Base-by-base conservation (phyloP, 1,140 invertebrate species). In the Protaetia brevitarsis region DNA sequence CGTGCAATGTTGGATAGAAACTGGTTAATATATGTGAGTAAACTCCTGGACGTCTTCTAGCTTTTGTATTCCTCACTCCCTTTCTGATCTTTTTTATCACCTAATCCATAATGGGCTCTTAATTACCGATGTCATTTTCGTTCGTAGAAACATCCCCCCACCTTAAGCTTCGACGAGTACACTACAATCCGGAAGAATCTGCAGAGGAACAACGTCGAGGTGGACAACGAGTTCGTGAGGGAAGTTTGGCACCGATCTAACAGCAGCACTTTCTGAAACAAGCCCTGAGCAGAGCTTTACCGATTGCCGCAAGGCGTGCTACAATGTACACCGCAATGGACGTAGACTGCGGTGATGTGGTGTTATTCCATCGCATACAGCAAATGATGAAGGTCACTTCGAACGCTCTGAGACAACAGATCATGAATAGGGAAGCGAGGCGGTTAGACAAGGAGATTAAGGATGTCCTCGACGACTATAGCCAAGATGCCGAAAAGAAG, bases 361-460 rank as follows among this genome's bases (percentile, higher is more conserved):
- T 99, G 13, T 82, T 99, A 63, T 99, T 99, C 81, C 98, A 96
- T 92, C 86, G 97, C 73, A 92, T 99, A 74, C 92, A 97, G 74
- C 90, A 94, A 78, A 97, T 99, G 86, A 82, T 99, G 63, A 90
- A 92, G 78, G 90, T 96, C 0, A 98, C 97, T 0, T 87, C 94
- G 64, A 98, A 97, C 80, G 95, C 97, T 30, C 82, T 99, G 26
- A 79, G 97, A 11, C 96, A 99, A 78, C 97, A 99, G 82, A 94
- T 99, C 51, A 93, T 94, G 77, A 98, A 98, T 80, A 82, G 93
- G 63, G 95, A 96, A 83, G 94, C 95, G 34, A 86, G 94, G 57
- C 81, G 97, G 56, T 82, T 99, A 65, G 96, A 99, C 78, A 91
- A 96, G 72, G 96, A 98, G 80, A 93, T 99, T 16, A 96, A 99